A percentile compares a stretch with the other conserved stretches of the same genome.
Conservation (phyloP, 1,140 invertebrate species). For the Pissodes strobi region DNA sequence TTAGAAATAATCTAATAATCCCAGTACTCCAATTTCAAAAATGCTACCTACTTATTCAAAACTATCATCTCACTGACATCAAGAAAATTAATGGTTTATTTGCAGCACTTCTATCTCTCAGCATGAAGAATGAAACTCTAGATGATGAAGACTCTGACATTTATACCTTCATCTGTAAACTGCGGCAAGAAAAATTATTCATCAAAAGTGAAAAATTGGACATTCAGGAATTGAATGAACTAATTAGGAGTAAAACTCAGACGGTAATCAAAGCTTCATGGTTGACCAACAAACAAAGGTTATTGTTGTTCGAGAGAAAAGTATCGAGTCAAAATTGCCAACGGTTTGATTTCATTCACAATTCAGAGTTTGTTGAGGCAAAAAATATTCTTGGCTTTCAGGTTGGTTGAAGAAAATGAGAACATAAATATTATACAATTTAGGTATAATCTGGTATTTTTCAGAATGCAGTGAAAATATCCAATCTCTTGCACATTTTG, state of each 20-base stretch:
- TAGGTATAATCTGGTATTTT: conserved; percentile 38
- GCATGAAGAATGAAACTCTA: conserved; percentile 45
- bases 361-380: conserved; percentile 83
- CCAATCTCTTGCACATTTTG: conserved; percentile 78
- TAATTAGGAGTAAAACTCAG: conserved; percentile 58
- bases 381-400: conserved; percentile 84
- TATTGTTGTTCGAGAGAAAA: conserved; percentile 78
- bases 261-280: conserved; percentile 62
- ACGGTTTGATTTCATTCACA: conserved; percentile 76
- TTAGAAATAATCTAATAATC: too few species aligned
- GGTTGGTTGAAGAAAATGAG: too few species aligned
- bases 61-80: too few species aligned
- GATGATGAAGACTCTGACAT: conserved; percentile 58
- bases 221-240: conserved; percentile 73
- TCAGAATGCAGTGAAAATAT: conserved; percentile 75
- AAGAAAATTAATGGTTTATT: too few species aligned
- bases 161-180: conserved; percentile 69
- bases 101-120: too few species aligned
- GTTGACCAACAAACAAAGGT: conserved; percentile 85
- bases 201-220: conserved; percentile 72
- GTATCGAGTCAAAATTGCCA: conserved; percentile 76
- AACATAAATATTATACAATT: conserved; percentile 2
- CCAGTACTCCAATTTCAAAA: too few species aligned
- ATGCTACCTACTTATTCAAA: too few species aligned
- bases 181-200: conserved; percentile 76